A percentile compares a stretch with the other conserved stretches of the same genome.
These are phyloP conservation scores for Silurus meridionalis DNA, from an alignment of 2,113 vertebrate species.

Conservation along the genomic window DNA sequence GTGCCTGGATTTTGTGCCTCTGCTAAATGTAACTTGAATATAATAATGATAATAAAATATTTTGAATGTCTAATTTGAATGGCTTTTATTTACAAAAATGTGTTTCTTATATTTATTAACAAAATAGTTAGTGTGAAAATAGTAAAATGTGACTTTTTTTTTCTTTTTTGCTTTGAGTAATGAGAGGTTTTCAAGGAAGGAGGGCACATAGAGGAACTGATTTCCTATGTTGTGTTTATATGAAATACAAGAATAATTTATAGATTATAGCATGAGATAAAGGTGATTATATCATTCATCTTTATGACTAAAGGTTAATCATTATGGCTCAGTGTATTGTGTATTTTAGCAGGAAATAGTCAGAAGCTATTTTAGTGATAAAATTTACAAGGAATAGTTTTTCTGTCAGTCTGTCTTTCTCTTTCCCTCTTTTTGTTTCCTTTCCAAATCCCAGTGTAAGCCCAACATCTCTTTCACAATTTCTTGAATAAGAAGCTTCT, in stretches of 20 bases:
- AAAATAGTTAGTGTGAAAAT: too few relatives aligned
- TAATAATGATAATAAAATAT: slow-evolving; percentile 42
- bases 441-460: not conserved
- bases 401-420: not conserved
- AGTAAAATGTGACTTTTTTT: too few relatives aligned
- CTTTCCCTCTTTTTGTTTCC: too few relatives aligned
- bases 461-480: not conserved
- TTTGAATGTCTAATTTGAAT: slow-evolving; percentile 12
- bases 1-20: slow-evolving; percentile 39
- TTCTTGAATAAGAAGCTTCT: not conserved
- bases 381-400: too few relatives aligned
- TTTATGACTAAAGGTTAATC: not conserved
- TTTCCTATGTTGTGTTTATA: not conserved
- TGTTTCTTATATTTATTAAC: too few relatives aligned
- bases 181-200: not conserved
- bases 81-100: not conserved
- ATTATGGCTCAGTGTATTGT: not conserved
- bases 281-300: not conserved
- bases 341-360: not conserved
- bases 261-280: not conserved
- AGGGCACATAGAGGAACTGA: not conserved
- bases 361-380: too few relatives aligned
- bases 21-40: slow-evolving; percentile 20
- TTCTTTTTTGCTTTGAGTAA: not conserved
- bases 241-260: too few relatives aligned